These are phyloP conservation scores for Calyptomena viridis DNA, from an alignment of 2,113 vertebrate genomes.

Conservation along the genomic window DNA sequence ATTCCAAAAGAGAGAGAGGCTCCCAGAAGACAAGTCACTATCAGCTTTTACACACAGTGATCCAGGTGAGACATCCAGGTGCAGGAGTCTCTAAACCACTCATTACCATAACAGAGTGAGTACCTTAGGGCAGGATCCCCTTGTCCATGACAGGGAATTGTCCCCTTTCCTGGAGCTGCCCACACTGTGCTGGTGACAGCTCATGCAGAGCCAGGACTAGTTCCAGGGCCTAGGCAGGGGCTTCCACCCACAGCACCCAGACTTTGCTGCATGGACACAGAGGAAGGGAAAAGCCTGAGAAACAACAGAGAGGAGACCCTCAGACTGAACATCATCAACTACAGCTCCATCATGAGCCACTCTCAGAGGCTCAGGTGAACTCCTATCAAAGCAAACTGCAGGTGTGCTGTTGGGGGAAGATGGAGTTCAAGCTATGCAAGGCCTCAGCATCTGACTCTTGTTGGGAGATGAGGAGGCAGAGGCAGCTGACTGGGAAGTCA, in stretches of 20 bases:
- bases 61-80: background rate
- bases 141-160: background rate
- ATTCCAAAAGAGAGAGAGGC: background rate
- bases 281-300: background rate
- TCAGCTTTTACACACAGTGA: background rate
- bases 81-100: background rate
- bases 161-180: background rate
- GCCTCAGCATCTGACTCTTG: rapidly evolving
- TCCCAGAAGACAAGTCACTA: background rate
- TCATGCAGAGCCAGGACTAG: background rate
- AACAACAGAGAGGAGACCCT: background rate
- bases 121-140: background rate
- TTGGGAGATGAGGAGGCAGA: background rate
- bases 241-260: background rate
- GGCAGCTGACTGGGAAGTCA: background rate
- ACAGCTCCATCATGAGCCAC: background rate
- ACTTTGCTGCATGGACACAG: background rate
- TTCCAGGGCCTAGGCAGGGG: background rate
- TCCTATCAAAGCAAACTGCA: rapidly evolving
- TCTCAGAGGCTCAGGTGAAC: background rate
- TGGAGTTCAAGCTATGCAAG: background rate
- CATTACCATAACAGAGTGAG: background rate
- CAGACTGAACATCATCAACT: background rate
- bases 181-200: background rate
- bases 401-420: background rate